Conservation (phyloP, 2,888 invertebrate species). For the Drosophila putrida region DNA sequence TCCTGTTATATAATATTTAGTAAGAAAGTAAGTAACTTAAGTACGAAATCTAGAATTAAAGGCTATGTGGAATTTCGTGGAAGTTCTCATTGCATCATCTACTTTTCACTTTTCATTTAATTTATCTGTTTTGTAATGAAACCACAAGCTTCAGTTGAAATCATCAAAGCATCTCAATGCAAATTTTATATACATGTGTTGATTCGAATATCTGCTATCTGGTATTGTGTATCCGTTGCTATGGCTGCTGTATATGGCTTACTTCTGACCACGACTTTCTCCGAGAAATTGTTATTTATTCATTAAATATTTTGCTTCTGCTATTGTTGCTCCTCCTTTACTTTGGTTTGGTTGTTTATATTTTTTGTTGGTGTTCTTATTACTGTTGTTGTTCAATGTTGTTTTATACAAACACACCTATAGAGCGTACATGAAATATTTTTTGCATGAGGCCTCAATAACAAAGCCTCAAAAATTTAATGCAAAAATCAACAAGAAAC, state of each 20-base stretch:
- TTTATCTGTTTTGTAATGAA: constrained; percentile 20
- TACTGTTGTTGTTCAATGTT: constrained; percentile 32
- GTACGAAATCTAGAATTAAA: background rate
- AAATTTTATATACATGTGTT: constrained; percentile 44
- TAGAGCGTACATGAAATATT: constrained; percentile 59
- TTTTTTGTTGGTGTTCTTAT: constrained; percentile 44
- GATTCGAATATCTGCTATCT: constrained; percentile 38
- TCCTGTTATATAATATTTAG: no score
- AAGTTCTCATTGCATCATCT: constrained; percentile 53
- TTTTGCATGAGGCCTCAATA: constrained; percentile 66
- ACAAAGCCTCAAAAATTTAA: constrained; percentile 55
- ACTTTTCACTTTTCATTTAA: constrained; percentile 62
- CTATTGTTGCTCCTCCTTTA: constrained; percentile 62
- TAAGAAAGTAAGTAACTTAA: no score
- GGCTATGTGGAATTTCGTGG: constrained; percentile 10
- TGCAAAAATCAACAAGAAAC: constrained; percentile 62
- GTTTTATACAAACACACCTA: constrained; percentile 62
- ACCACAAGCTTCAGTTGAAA: constrained; percentile 22
- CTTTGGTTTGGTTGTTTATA: constrained; percentile 43
- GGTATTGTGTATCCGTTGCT: constrained; percentile 53
- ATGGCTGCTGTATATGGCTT: constrained; percentile 66
- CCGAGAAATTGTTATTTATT: constrained; percentile 77
- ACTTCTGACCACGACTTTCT: constrained; percentile 75
- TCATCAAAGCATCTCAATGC: constrained; percentile 35
- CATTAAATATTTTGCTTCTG: constrained; percentile 76